These are phyloP conservation scores for Drosophila tani DNA, from an alignment of 1,140 invertebrate genomes.

Conservation along the genomic window DNA sequence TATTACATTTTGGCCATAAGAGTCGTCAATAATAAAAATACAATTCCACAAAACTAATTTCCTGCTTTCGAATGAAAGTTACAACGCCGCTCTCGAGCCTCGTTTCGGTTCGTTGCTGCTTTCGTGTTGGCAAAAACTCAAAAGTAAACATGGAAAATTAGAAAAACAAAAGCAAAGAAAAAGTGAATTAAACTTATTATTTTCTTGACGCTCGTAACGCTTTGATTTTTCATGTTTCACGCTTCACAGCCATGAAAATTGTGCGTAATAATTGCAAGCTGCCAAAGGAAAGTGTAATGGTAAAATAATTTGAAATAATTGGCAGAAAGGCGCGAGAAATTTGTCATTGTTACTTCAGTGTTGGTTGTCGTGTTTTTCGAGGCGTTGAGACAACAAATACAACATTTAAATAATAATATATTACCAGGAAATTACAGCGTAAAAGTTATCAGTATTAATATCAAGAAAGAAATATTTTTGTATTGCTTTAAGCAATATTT, in stretches of 20 bases:
- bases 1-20: slow-evolving; percentile 4
- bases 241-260: slow-evolving; percentile 38
- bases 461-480: no score
- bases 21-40: slow-evolving; percentile 21
- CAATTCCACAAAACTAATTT: slow-evolving; percentile 35
- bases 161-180: slow-evolving; percentile 20
- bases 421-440: not conserved
- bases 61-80: slow-evolving; percentile 69
- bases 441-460: not conserved
- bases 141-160: slow-evolving; percentile 37
- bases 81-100: slow-evolving; percentile 5
- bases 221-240: slow-evolving; percentile 45
- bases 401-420: not conserved
- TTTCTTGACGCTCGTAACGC: slow-evolving; percentile 21
- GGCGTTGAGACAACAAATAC: not conserved
- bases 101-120: slow-evolving; percentile 28
- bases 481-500: no score
- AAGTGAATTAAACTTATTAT: slow-evolving; percentile 43
- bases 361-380: not conserved
- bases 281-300: slow-evolving; percentile 19
- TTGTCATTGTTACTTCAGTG: slow-evolving; percentile 4
- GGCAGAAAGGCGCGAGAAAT: slow-evolving; percentile 4
- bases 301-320: slow-evolving; percentile 19
- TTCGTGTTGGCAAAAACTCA: slow-evolving; percentile 30
- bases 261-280: slow-evolving; percentile 24